A percentile compares a stretch with the other conserved stretches of the same genome.
Conservation (phyloP, 2,113 vertebrate genomes). For the Ailurus styani region DNA sequence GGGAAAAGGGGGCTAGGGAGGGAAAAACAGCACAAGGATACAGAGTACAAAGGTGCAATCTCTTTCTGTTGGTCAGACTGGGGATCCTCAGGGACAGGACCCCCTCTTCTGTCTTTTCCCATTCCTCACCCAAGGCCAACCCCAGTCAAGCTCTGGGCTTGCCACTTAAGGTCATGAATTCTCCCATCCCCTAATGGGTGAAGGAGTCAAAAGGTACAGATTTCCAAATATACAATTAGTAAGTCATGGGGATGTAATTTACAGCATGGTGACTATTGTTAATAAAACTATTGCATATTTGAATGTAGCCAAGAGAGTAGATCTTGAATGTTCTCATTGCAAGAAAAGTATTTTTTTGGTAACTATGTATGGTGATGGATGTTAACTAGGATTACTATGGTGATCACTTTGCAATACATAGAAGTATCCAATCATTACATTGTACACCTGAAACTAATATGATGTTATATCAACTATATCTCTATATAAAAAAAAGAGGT, state of each 20-base stretch:
- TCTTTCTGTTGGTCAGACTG: neutral
- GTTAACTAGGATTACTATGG: neutral
- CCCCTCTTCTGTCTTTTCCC: neutral
- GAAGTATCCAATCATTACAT: neutral
- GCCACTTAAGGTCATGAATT: neutral
- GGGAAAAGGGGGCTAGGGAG: constrained; percentile 18
- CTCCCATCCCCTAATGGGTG: neutral
- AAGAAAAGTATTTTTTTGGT: neutral
- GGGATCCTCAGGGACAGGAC: neutral
- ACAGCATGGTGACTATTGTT: neutral
- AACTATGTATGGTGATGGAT: neutral
- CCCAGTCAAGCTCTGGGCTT: neutral
- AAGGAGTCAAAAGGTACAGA: neutral
- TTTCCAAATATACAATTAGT: neutral
- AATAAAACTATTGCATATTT: neutral
- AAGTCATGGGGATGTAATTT: neutral
- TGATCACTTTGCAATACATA: neutral
- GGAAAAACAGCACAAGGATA: neutral
- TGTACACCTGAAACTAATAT: neutral
- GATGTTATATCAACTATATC: neutral
- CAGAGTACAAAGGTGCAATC: neutral
- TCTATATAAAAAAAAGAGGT: neutral
- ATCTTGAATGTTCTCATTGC: neutral
- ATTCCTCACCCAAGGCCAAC: neutral
- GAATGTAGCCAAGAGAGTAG: neutral